Conservation (phyloP, 2,113 vertebrate species). For the Pseudonaja textilis region DNA sequence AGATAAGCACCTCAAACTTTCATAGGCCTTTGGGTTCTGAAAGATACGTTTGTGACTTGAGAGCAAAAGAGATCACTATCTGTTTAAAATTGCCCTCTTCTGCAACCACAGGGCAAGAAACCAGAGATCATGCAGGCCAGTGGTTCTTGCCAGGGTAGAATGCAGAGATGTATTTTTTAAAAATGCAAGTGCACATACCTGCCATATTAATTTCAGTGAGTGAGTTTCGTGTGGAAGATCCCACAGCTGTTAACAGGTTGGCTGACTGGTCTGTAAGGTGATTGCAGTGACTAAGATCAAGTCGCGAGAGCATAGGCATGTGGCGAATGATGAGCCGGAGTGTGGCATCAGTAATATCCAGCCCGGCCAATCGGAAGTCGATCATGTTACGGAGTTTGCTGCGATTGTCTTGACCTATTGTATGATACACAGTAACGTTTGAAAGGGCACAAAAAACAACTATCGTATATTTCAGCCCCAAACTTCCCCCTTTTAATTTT, state of each 20-base stretch:
- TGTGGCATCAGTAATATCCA: slow-evolving; percentile 93
- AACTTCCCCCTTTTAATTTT: not conserved
- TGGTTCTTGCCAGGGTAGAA: not conserved
- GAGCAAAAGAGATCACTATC: not conserved
- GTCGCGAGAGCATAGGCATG: slow-evolving; percentile 92
- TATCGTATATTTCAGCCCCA: not conserved
- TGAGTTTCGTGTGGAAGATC: slow-evolving; percentile 93
- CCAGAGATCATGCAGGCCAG: not conserved
- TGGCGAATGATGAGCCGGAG: slow-evolving; percentile 95
- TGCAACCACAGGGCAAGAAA: not conserved
- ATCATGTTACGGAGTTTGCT: slow-evolving; percentile 94
- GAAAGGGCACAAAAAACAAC: not conserved
- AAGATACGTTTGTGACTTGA: not conserved
- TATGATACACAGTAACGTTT: not conserved
- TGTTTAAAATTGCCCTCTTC: not conserved
- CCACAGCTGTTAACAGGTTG: slow-evolving; percentile 93
- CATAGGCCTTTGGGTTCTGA: not conserved
- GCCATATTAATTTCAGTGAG: slow-evolving; percentile 94
- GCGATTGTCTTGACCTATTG: slow-evolving; percentile 90
- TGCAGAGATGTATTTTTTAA: not conserved
- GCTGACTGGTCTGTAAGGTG: slow-evolving; percentile 92
- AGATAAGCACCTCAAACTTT: not conserved
- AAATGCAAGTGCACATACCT: slow-evolving; percentile 67
- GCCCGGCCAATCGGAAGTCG: slow-evolving; percentile 88
- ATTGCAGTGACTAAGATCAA: slow-evolving; percentile 95